phyloP scores from a whole-genome alignment of 2,888 invertebrate species.

The Scaptomyza parva region DNA sequence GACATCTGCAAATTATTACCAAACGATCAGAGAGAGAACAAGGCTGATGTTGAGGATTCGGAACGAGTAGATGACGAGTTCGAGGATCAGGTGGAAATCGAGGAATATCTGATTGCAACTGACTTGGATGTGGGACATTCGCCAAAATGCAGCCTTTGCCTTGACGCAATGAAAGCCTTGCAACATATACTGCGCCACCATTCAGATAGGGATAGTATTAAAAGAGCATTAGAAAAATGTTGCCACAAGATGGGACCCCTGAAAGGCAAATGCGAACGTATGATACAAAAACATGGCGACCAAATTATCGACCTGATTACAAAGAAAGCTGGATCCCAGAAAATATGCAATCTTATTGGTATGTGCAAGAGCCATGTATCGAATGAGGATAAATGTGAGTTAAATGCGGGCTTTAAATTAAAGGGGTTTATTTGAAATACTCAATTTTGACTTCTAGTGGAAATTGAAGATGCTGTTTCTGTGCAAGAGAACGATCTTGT shows the following conservation, averaged over 20 bases:
- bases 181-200: neutral
- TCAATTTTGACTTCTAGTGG: neutral
- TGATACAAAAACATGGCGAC: slow-evolving; percentile 2
- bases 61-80: neutral
- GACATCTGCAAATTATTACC: slow-evolving; percentile 4
- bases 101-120: neutral
- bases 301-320: slow-evolving; percentile 20
- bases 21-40: slow-evolving; percentile 1
- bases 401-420: neutral
- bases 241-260: slow-evolving; percentile 14
- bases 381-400: slow-evolving; percentile 27
- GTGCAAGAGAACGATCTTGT: neutral
- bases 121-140: neutral
- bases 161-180: neutral
- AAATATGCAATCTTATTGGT: slow-evolving; percentile 21
- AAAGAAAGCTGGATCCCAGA: neutral
- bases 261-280: neutral
- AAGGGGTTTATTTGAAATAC: neutral
- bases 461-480: neutral
- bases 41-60: neutral
- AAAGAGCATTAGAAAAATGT: slow-evolving; percentile 9
- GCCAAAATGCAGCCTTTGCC: slow-evolving; percentile 12
- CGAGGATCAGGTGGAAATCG: neutral
- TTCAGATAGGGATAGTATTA: slow-evolving; percentile 9
- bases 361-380: neutral